phyloP scores from a whole-genome alignment of 2,888 invertebrate genomes.

The Eulithis prunata region DNA sequence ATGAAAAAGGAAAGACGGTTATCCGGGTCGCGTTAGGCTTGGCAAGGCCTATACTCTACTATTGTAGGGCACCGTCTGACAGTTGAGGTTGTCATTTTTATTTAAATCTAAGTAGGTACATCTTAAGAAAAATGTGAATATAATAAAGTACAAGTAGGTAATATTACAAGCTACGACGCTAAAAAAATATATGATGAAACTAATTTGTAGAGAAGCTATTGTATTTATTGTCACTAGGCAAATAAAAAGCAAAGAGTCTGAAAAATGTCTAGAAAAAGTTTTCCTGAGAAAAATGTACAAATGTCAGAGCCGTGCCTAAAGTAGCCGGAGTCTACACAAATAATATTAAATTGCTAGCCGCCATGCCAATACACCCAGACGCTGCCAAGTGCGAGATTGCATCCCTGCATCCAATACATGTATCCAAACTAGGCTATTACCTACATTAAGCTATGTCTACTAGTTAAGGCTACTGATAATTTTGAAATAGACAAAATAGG shows the following conservation, averaged over 20 bases:
- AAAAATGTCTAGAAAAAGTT: not conserved
- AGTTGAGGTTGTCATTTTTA: not conserved
- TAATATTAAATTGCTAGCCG: slow-evolving; percentile 79
- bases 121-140: too few relatives aligned
- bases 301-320: slow-evolving; percentile 9
- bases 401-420: slow-evolving; percentile 47
- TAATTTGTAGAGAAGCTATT: too few relatives aligned
- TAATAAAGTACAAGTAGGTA: too few relatives aligned
- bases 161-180: too few relatives aligned
- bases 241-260: too few relatives aligned
- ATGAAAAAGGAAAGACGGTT: slow-evolving; percentile 61
- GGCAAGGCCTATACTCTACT: slow-evolving; percentile 60
- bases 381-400: slow-evolving; percentile 68
- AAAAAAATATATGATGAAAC: too few relatives aligned
- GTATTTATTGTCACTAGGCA: too few relatives aligned
- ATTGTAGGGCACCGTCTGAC: slow-evolving; percentile 5
- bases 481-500: slow-evolving; percentile 6
- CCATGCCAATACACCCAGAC: slow-evolving; percentile 74
- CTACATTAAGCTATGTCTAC: slow-evolving; percentile 34
- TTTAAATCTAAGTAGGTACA: not conserved
- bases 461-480: slow-evolving; percentile 12
- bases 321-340: slow-evolving; percentile 58
- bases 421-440: slow-evolving; percentile 38
- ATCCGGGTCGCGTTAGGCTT: slow-evolving; percentile 64
- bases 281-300: not conserved